Base-by-base conservation (phyloP, 2,113 vertebrate species). In the Macrotus californicus region DNA sequence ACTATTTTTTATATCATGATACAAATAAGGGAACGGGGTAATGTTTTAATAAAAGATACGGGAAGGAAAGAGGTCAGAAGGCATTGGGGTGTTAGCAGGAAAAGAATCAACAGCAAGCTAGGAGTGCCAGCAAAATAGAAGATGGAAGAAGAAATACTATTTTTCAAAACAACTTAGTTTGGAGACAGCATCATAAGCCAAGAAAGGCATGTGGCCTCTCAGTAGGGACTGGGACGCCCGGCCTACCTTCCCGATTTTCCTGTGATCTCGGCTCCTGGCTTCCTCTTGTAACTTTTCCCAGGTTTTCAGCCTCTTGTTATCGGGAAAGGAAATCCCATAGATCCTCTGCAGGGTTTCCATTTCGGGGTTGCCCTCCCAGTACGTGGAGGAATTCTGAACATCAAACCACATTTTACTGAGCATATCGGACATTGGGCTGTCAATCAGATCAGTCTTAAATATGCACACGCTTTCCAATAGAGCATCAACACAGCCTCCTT, bases 311-410 rank as follows among this genome's bases (percentile, higher is more conserved):
- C 98, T 98, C 97, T 98, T 98, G 50, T 90, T 97, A 76, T 98
- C 98, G 80, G 98, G 98, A 91, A 99, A 99, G 7, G 98, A 98
- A 89, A 99, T 98, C 41, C 98, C 98, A 46, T 98, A 98, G 96
- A 99, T 96, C 91, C 98, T 97, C 82, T 99, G 98, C 84, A 99
- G 76, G 2, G 98, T 98, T 95, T 99, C 98, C 98, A 98, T 98
- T 56, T 98, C 93, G 43, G 98, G 97, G 36, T 97, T 98, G 72
- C 98, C 98, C 88, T 98, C 98, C 98, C 98, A 99, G 1, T 98
- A 98, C 0, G 98, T 98, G 41, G 98, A 98, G 1, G 98, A 99
- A 95, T 98, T 98, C 98, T 99, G 92, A 88, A 81, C 82, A 85
- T 1, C 39, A 83, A 43, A 79, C 7, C 36, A 70, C 41, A 52